A percentile compares a stretch with the other conserved stretches of the same genome.
Evolutionary conservation across 2,888 invertebrate genomes (phyloP).

Genomic region (Acronicta aceris): DNA sequence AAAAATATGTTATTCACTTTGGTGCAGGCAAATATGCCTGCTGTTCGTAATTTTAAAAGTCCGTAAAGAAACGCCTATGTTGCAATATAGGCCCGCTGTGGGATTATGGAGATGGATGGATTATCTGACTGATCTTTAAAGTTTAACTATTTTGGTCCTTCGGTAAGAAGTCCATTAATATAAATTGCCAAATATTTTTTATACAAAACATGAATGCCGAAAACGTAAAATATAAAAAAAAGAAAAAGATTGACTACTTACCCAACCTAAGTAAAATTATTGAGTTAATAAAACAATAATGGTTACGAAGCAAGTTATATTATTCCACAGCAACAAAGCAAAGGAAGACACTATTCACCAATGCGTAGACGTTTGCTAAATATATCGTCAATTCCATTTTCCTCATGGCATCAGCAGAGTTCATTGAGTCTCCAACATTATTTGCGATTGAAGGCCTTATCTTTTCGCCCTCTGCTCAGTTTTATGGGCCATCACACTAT

Average conservation of each 20-base stretch:
- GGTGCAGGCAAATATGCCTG: too few relatives aligned
- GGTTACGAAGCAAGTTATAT: conserved; percentile 3
- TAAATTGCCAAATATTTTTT: too few relatives aligned
- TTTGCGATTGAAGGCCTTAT: conserved; percentile 41
- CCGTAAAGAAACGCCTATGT: too few relatives aligned
- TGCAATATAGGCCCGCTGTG: too few relatives aligned
- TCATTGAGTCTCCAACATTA: conserved; percentile 34
- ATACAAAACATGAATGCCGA: too few relatives aligned
- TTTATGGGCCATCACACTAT: conserved; percentile 40
- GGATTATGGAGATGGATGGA: too few relatives aligned
- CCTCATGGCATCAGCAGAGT: conserved; percentile 50
- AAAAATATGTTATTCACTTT: too few relatives aligned
- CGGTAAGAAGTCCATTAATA: neutral
- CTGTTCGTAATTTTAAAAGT: too few relatives aligned
- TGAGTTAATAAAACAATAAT: neutral
- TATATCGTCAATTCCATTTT: conserved; percentile 43
- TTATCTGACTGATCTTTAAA: too few relatives aligned
- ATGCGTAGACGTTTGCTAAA: conserved; percentile 22
- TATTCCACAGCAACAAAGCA: conserved; percentile 6
- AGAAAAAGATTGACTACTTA: too few relatives aligned
- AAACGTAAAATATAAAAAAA: too few relatives aligned
- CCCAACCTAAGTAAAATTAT: neutral
- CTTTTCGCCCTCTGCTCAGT: conserved; percentile 30
- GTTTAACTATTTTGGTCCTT: neutral
- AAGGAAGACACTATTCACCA: conserved; percentile 20